phyloP scores from a whole-genome alignment of 2,888 invertebrate species.

The Phengaris alcon region DNA sequence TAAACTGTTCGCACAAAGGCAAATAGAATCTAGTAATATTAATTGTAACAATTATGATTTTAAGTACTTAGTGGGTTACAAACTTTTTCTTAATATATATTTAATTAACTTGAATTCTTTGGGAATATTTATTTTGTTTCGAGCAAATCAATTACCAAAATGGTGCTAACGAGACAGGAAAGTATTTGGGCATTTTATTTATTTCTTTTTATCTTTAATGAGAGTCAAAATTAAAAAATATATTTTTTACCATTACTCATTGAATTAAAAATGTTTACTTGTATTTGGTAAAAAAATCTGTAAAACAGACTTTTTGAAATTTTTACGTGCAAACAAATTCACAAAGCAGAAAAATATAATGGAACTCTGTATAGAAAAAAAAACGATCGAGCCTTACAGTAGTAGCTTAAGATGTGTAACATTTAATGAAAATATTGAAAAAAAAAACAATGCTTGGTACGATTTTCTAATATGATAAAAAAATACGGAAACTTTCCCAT shows the following conservation, averaged over 20 bases:
- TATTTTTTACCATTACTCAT: not conserved
- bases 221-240: not conserved
- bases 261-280: not conserved
- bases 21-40: too few species aligned
- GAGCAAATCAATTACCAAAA: not conserved
- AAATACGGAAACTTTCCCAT: too few species aligned
- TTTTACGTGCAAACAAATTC: not conserved
- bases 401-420: too few species aligned
- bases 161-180: conserved; percentile 4
- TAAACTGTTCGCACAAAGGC: too few species aligned
- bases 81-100: too few species aligned
- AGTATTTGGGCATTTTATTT: conserved; percentile 13
- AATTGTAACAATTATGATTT: too few species aligned
- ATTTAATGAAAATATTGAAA: too few species aligned
- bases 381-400: not conserved
- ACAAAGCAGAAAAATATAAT: not conserved
- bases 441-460: too few species aligned
- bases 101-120: not conserved
- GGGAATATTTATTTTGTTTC: conserved; percentile 5
- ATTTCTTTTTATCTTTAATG: conserved; percentile 8
- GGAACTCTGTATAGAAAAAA: not conserved
- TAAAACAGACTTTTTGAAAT: not conserved
- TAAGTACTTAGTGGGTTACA: too few species aligned
- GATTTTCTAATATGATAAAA: too few species aligned
- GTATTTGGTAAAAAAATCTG: not conserved